Conservation (phyloP, 53 echinoderm and acorn worm species). For the Patiria pectinifera region DNA sequence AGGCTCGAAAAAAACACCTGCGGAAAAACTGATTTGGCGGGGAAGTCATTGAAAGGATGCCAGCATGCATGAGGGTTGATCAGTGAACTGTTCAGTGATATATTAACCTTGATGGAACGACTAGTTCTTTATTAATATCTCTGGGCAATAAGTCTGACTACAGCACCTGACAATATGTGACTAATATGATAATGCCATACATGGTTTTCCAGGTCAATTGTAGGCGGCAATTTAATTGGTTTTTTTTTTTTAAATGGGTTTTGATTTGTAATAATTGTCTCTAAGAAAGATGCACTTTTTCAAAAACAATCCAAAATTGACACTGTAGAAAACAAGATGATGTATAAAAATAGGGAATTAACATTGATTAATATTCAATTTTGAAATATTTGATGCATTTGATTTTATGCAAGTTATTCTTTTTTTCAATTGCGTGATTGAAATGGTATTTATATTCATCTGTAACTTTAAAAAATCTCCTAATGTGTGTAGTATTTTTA, state of each 20-base stretch:
- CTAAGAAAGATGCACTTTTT: background rate
- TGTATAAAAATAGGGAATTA: background rate
- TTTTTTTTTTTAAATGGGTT: background rate
- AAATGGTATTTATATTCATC: no score
- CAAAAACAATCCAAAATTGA: background rate
- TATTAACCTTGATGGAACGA: constrained; percentile 10
- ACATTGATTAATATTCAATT: background rate
- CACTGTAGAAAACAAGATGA: background rate
- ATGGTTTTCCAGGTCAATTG: background rate
- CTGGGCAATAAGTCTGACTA: background rate
- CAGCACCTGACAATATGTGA: background rate
- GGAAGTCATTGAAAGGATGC: background rate
- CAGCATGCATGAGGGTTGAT: background rate
- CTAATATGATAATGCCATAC: background rate
- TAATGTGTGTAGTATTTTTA: no score
- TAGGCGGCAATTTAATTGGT: background rate
- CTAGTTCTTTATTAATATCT: constrained; percentile 21
- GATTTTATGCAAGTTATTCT: no score
- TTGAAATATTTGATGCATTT: no score
- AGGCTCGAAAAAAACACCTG: constrained; percentile 16
- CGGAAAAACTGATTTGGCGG: constrained; percentile 12
- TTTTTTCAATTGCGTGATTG: no score
- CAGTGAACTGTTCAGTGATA: background rate
- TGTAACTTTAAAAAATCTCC: no score
- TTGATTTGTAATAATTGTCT: background rate